phyloP scores from a whole-genome alignment of 2,113 vertebrate genomes.

The Crotalus tigris region DNA sequence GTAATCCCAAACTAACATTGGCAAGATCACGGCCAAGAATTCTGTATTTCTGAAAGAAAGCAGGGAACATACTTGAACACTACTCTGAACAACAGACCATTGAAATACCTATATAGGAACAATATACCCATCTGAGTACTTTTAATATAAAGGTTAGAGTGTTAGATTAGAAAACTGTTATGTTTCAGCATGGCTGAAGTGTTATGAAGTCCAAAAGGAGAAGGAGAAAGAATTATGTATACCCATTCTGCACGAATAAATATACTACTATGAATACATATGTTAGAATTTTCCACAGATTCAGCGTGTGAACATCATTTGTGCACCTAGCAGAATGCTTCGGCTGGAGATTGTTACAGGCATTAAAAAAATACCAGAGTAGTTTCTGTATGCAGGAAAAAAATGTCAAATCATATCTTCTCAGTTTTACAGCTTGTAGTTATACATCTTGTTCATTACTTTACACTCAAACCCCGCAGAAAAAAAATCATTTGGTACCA shows the following conservation, averaged over 20 bases:
- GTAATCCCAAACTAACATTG: background rate
- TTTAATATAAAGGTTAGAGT: background rate
- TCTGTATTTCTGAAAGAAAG: background rate
- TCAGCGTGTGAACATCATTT: background rate
- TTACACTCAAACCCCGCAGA: background rate
- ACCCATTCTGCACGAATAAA: background rate
- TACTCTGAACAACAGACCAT: background rate
- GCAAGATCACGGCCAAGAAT: background rate
- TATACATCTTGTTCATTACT: constrained; percentile 34
- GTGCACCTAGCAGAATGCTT: background rate
- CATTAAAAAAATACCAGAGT: background rate
- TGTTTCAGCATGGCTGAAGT: background rate
- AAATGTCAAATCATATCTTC: background rate
- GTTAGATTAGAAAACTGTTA: background rate
- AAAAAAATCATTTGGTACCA: constrained; percentile 9
- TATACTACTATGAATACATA: background rate
- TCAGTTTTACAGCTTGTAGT: background rate
- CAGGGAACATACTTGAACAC: background rate
- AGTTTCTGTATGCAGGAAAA: background rate
- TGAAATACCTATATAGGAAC: background rate
- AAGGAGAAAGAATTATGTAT: background rate
- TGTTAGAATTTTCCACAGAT: background rate
- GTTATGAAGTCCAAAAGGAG: background rate
- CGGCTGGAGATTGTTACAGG: background rate
- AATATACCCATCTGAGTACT: background rate